Percentiles rank a stretch among this genome's conserved stretches.
Evolutionary conservation across 2,888 invertebrate genomes (phyloP).

Genomic region (Pomacea canaliculata): DNA sequence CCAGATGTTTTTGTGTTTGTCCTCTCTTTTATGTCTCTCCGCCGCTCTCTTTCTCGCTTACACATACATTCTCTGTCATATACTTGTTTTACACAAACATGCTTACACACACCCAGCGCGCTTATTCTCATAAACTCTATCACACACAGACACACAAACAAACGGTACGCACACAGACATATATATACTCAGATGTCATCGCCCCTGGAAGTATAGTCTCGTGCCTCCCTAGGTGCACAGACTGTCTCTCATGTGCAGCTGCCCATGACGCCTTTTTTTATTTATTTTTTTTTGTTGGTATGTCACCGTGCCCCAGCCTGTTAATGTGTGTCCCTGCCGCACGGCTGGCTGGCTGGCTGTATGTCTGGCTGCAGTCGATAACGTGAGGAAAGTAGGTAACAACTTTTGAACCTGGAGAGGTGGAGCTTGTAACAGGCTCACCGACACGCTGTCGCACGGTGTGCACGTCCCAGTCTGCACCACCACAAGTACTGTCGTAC

Average conservation of each 20-base stretch:
- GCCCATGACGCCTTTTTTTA: too few species aligned
- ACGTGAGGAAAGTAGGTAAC: too few species aligned
- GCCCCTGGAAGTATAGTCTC: neutral
- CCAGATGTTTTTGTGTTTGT: slow-evolving; percentile 5
- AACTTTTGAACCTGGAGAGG: neutral
- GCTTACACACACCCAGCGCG: neutral
- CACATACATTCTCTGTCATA: neutral
- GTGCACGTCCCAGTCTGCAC: too few species aligned
- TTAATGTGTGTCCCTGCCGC: neutral
- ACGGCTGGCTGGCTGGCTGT: slow-evolving; percentile 6
- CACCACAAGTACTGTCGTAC: neutral
- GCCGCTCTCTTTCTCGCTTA: neutral
- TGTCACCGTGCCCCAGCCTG: neutral
- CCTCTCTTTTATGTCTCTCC: neutral
- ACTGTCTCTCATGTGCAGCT: too few species aligned
- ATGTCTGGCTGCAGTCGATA: slow-evolving; percentile 2
- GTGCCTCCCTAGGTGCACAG: too few species aligned
- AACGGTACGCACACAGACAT: neutral
- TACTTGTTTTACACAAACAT: neutral
- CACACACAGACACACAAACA: slow-evolving; percentile 7
- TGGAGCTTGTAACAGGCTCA: too few species aligned
- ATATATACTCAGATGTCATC: neutral
- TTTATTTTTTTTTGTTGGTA: too few species aligned
- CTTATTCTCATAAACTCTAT: neutral
- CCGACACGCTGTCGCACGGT: too few species aligned